phyloP scores from a whole-genome alignment of 92 coral and sea anemone species.

The Porites rus region DNA sequence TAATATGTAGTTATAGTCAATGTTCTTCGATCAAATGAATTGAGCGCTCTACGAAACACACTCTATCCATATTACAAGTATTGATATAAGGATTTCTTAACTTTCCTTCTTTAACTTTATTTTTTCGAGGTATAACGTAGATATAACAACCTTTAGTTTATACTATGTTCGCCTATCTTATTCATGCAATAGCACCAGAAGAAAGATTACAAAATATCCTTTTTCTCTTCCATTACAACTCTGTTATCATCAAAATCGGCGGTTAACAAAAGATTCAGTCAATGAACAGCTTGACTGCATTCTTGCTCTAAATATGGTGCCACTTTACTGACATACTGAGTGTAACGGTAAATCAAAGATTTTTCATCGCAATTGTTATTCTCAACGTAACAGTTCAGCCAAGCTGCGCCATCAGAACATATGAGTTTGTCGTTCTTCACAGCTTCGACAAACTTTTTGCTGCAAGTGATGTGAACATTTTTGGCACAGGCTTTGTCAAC shows the following conservation, averaged over 20 bases:
- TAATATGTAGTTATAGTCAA: too few species aligned
- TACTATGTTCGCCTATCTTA: too few species aligned
- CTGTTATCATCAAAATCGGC: background rate
- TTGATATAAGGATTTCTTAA: too few species aligned
- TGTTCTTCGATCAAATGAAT: too few species aligned
- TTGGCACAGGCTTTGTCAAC: constrained; percentile 11
- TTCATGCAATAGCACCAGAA: too few species aligned
- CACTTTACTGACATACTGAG: background rate
- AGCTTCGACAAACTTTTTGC: background rate
- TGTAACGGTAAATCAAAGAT: constrained; percentile 14
- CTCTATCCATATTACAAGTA: too few species aligned
- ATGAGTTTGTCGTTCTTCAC: background rate
- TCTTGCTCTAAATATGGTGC: background rate
- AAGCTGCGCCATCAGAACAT: constrained; percentile 7
- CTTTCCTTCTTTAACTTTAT: too few species aligned
- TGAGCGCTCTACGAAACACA: too few species aligned
- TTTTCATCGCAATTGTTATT: background rate
- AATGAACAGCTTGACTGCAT: background rate
- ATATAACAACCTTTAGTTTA: too few species aligned
- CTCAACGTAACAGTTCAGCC: constrained; percentile 3
- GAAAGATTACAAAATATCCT: too few species aligned
- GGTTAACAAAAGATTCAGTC: background rate
- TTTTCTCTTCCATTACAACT: too few species aligned
- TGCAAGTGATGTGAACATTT: background rate
- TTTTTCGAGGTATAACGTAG: too few species aligned